phyloP scores from a whole-genome alignment of 1,140 invertebrate genomes.

The Heliconius himera region DNA sequence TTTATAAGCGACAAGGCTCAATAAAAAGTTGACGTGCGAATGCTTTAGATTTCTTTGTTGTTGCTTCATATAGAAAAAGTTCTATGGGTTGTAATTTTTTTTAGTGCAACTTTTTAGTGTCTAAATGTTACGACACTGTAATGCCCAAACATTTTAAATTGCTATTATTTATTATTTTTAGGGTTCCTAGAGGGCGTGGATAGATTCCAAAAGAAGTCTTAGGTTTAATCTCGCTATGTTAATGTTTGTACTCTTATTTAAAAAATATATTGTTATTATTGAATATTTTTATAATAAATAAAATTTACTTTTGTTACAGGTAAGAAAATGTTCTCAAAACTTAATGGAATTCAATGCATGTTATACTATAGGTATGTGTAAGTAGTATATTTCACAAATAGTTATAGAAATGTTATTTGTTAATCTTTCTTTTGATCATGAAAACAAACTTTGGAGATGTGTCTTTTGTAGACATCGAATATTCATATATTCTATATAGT shows the following conservation, averaged over 20 bases:
- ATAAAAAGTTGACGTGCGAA: background rate
- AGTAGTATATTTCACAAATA: background rate
- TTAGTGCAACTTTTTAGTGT: background rate
- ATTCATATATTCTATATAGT: background rate
- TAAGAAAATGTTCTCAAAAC: background rate
- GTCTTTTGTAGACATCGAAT: background rate
- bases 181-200: too few relatives aligned
- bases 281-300: background rate
- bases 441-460: background rate
- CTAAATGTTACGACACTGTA: background rate
- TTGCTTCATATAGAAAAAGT: background rate
- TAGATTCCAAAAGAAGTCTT: too few relatives aligned
- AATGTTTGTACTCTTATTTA: too few relatives aligned
- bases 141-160: background rate
- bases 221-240: too few relatives aligned
- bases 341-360: background rate
- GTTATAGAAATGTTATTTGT: background rate
- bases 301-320: background rate
- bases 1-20: conserved; percentile 21
- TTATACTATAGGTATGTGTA: background rate
- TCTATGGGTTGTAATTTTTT: background rate
- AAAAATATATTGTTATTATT: too few relatives aligned
- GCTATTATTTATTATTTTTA: background rate
- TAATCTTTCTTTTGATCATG: too few relatives aligned
- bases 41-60: background rate